Evolutionary conservation across 2,888 invertebrate genomes (phyloP).

Genomic region (Agrotis clavis): DNA sequence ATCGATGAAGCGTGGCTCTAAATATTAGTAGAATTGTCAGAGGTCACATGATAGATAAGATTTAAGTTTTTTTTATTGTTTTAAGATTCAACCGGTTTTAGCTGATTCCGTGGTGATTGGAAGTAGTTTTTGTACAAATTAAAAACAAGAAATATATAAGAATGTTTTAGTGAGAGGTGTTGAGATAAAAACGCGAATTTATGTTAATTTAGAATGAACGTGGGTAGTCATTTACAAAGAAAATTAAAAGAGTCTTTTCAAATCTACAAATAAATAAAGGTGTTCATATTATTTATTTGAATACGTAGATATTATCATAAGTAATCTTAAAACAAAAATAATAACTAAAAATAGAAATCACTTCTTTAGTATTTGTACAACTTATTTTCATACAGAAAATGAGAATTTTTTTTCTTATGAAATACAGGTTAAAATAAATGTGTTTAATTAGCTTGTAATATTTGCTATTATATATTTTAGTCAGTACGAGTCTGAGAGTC

Average conservation of each 20-base stretch:
- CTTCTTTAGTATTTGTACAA: not conserved
- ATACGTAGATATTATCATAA: not conserved
- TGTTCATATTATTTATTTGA: not conserved
- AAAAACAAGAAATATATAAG: slow-evolving; percentile 13
- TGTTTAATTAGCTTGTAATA: too few species aligned
- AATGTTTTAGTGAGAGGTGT: slow-evolving; percentile 7
- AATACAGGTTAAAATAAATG: too few species aligned
- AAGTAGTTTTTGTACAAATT: slow-evolving; percentile 23
- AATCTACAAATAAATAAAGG: not conserved
- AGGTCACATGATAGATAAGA: slow-evolving; percentile 52
- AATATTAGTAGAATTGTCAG: slow-evolving; percentile 32
- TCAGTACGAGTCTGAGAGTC: too few species aligned
- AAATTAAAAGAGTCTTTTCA: not conserved
- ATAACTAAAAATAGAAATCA: too few species aligned
- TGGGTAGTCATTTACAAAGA: not conserved
- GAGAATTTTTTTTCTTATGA: too few species aligned
- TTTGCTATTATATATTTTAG: too few species aligned
- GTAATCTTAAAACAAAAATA: not conserved
- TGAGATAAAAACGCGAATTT: slow-evolving; percentile 10
- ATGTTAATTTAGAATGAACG: slow-evolving; percentile 25
- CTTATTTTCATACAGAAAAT: not conserved
- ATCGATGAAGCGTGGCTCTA: slow-evolving; percentile 16
- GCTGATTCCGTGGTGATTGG: slow-evolving; percentile 29
- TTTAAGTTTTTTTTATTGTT: slow-evolving; percentile 38
- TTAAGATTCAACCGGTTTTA: slow-evolving; percentile 45